phyloP scores from a whole-genome alignment of 1,140 invertebrate genomes.

The Globodera ellingtonae region DNA sequence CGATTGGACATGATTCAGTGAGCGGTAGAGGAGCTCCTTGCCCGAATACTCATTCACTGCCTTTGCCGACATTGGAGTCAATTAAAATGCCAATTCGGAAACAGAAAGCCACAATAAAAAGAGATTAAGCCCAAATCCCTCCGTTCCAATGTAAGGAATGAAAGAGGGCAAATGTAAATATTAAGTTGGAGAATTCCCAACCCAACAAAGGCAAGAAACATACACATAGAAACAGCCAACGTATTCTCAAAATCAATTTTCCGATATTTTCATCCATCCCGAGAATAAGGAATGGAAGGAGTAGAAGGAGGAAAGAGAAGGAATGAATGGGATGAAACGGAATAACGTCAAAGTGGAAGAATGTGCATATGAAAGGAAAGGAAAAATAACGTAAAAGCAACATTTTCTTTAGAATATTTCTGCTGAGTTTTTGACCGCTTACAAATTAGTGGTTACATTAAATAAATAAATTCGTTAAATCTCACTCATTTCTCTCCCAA shows the following conservation, averaged over 20 bases:
- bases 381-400: no score
- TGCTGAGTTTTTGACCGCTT: no score
- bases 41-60: constrained; percentile 93
- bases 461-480: no score
- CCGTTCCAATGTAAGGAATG: background rate
- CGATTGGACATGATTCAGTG: constrained; percentile 74
- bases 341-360: background rate
- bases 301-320: background rate
- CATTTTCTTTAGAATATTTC: no score
- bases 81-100: constrained; percentile 3
- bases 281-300: background rate
- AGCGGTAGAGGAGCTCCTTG: constrained; percentile 86
- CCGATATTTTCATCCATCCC: background rate
- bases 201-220: background rate
- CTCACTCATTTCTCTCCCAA: no score
- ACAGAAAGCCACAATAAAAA: background rate
- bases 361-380: background rate
- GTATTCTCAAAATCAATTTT: constrained; percentile 2
- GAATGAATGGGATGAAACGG: background rate
- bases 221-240: background rate
- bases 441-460: no score
- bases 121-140: background rate
- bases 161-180: background rate
- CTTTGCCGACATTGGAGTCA: constrained; percentile 85
- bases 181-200: background rate